Evolutionary conservation across 2,797 vertebrate species (phyloP).

Genomic region (Eulemur albifrons): DNA sequence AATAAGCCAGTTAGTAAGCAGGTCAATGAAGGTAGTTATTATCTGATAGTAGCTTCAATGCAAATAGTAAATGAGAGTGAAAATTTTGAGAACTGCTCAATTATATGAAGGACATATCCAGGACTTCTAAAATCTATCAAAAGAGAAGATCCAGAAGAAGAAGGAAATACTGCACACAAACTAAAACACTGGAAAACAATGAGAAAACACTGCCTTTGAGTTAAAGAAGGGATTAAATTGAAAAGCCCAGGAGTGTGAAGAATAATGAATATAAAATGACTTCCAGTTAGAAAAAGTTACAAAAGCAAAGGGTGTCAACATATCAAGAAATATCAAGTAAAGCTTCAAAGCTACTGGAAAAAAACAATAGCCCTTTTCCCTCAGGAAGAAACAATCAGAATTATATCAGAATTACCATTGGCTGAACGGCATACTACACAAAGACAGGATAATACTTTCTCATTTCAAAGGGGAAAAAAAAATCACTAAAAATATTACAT

Average conservation of each 20-base stretch:
- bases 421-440: neutral
- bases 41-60: neutral
- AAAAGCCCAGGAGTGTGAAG: neutral
- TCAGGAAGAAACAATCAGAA: neutral
- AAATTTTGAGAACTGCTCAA: neutral
- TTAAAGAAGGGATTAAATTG: neutral
- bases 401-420: neutral
- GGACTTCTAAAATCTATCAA: neutral
- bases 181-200: neutral
- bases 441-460: neutral
- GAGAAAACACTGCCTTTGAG: neutral
- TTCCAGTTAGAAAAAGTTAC: neutral
- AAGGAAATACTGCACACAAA: neutral
- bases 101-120: neutral
- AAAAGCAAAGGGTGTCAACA: neutral
- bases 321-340: neutral
- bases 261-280: neutral
- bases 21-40: neutral
- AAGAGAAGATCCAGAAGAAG: neutral
- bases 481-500: neutral
- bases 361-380: neutral
- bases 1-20: neutral
- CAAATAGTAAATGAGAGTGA: neutral
- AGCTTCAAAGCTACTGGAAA: neutral
- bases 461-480: neutral